Base-by-base conservation (phyloP, 64 coral and sea anemone species). In the Actinia equina region DNA sequence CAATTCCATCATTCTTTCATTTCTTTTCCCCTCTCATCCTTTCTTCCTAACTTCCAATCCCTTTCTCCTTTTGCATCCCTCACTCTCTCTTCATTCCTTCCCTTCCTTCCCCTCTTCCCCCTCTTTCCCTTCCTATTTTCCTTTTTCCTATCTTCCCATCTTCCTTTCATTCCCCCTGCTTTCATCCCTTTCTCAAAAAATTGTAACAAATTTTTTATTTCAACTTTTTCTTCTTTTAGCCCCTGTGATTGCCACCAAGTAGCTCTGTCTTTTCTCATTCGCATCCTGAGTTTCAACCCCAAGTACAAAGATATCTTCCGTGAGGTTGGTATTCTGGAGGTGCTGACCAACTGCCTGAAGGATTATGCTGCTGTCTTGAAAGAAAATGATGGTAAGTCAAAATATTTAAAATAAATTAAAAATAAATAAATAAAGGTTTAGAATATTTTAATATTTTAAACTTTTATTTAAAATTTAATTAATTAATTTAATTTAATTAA, bases 271-370 rank as follows among this genome's bases (percentile, higher is more conserved):
- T 95, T 92, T 70, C 89, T 99, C 51, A 95, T 99, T 69, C 93
- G 91, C 56, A 79, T 99, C 61, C 77, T 99, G 54, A 99, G 88
- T 43, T 99, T 87, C 77, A 85, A 99, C 44, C 90, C 90, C 4
- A 95, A 95, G 46, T 99, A 93, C 77, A 99, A 99, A 84, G 85
- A 99, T 52, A 86, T 99, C 6, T 99, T 99, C 77, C 86, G 93
- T 79, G 97, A 99, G 60, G 93, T 99, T 23, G 97, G 97, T 27
- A 84, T 99, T 18, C 62, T 99, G 44, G 97, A 99, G 25, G 95
- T 98, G 10, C 60, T 98, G 17, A 94, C 95, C 18, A 91, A 94
- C 43, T 98, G 92, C 76, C 83, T 98, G 9, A 94, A 94, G 51
- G 88, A 94, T 45, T 92, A 92, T 82, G 87, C 93, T 44, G 77